Percentiles rank a stretch among this genome's conserved stretches.
Conservation (phyloP, 2,113 vertebrate genomes). For the Cyanoramphus novaezelandiae region DNA sequence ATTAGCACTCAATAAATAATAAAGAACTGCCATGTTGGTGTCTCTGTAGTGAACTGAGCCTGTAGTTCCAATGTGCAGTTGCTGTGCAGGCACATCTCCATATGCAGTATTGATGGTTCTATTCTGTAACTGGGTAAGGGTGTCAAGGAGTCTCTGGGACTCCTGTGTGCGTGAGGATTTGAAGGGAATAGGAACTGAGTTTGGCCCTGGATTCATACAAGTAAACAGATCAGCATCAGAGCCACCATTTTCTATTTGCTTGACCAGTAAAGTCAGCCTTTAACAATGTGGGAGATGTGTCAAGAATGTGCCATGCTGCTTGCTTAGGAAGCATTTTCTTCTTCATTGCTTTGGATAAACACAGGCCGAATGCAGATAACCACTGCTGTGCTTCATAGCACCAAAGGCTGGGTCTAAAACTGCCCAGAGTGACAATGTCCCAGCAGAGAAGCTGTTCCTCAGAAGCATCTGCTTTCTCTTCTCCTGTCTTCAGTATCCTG, state of each 20-base stretch:
- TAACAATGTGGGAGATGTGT: not conserved
- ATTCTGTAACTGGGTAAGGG: not conserved
- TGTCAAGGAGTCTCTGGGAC: not conserved
- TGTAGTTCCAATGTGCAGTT: not conserved
- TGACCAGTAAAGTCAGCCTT: not conserved
- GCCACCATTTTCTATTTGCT: not conserved
- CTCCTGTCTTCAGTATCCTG: not conserved
- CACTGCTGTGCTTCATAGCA: not conserved
- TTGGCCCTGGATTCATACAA: not conserved
- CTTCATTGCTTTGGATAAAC: not conserved
- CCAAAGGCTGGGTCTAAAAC: not conserved
- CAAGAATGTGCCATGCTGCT: not conserved
- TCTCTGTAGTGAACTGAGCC: constrained; percentile 5
- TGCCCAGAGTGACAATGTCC: not conserved
- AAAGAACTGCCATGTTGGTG: not conserved
- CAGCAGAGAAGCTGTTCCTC: not conserved
- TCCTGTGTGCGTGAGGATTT: not conserved
- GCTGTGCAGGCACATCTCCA: not conserved
- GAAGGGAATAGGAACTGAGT: not conserved
- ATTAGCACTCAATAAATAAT: constrained; percentile 13
- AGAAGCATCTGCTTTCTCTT: not conserved
- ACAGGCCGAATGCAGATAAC: not conserved
- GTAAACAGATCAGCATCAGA: not conserved
- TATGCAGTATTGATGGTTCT: constrained; percentile 15
- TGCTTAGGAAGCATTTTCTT: not conserved